These are phyloP conservation scores for Bovichtus variegatus DNA, from an alignment of 2,797 vertebrate genomes.

Conservation along the genomic window DNA sequence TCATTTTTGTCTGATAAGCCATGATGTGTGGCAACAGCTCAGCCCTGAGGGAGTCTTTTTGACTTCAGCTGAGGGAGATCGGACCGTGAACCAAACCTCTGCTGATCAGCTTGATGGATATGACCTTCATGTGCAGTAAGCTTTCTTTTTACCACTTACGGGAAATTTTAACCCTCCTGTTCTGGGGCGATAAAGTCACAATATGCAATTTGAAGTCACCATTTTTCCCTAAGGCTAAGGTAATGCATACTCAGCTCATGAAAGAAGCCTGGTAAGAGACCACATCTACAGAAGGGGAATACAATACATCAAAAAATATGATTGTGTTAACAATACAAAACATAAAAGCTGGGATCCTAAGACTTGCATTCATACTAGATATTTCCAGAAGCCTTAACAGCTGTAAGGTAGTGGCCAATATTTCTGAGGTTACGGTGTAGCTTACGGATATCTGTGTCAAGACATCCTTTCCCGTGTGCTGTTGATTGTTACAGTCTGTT, in stretches of 20 bases:
- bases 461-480: too few relatives aligned
- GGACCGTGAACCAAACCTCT: constrained; percentile 20
- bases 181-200: background rate
- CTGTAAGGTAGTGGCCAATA: too few relatives aligned
- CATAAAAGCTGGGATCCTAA: background rate
- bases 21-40: constrained; percentile 43
- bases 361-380: background rate
- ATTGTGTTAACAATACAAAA: background rate
- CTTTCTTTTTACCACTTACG: constrained; percentile 19
- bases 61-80: constrained; percentile 48
- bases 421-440: too few relatives aligned
- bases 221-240: background rate
- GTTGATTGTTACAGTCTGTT: too few relatives aligned
- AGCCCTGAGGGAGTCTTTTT: constrained; percentile 28
- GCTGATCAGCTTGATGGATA: constrained; percentile 40
- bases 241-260: background rate
- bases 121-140: constrained; percentile 34
- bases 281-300: background rate
- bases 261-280: background rate
- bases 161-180: constrained; percentile 25
- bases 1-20: constrained; percentile 50
- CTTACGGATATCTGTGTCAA: too few relatives aligned
- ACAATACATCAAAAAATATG: background rate
- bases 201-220: background rate
- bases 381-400: too few relatives aligned